Percentiles rank a stretch among this genome's conserved stretches.
These are phyloP conservation scores for Manis pentadactyla DNA, from an alignment of 2,797 vertebrate species.

Conservation along the genomic window DNA sequence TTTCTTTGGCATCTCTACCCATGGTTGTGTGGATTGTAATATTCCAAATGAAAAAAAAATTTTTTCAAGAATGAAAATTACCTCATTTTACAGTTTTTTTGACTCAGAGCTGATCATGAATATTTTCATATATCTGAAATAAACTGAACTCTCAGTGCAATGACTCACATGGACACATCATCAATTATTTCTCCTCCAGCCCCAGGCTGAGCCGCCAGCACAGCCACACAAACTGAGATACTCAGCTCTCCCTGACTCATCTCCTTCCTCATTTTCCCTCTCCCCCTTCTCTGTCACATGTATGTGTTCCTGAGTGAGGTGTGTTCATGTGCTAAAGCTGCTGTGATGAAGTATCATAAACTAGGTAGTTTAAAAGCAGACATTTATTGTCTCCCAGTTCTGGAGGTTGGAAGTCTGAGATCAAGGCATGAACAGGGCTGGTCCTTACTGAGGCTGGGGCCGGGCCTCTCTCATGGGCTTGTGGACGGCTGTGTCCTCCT, in stretches of 20 bases:
- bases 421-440: not conserved
- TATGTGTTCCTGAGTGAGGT: not conserved
- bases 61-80: not conserved
- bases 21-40: slow-evolving; percentile 86
- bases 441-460: too few relatives aligned
- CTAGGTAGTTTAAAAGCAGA: not conserved
- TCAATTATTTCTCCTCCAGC: not conserved
- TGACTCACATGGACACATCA: not conserved
- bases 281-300: fast-evolving
- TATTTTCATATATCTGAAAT: slow-evolving; percentile 2
- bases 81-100: slow-evolving; percentile 4
- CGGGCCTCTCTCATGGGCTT: not conserved
- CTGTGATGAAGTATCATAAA: not conserved
- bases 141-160: not conserved
- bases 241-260: not conserved
- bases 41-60: slow-evolving; percentile 83
- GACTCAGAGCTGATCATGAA: not conserved
- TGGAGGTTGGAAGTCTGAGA: not conserved
- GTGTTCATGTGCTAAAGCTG: not conserved
- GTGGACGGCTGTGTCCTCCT: fast-evolving
- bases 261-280: not conserved
- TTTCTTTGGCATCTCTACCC: slow-evolving; percentile 83
- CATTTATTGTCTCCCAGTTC: not conserved
- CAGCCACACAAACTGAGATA: not conserved
- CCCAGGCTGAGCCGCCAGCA: not conserved